Percentiles rank a stretch among this genome's conserved stretches.
phyloP scores from a whole-genome alignment of 2,888 invertebrate genomes.

The Flexamia atlantica region DNA sequence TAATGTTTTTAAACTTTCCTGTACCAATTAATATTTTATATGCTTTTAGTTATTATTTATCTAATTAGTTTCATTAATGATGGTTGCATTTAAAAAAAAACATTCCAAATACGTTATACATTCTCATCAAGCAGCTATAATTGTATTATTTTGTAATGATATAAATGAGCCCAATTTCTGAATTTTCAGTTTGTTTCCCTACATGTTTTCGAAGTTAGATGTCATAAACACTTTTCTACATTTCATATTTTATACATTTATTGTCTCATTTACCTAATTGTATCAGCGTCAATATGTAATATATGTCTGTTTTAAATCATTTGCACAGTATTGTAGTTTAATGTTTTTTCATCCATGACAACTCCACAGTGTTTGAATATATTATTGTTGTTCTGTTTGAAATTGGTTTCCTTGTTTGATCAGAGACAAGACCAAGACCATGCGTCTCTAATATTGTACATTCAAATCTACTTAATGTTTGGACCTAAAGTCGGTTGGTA shows the following conservation, averaged over 20 bases:
- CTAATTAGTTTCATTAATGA: too few relatives aligned
- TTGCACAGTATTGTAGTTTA: neutral
- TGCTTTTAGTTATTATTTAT: too few relatives aligned
- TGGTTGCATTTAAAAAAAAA: neutral
- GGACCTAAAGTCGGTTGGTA: neutral
- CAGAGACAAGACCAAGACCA: conserved; percentile 18
- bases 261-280: too few relatives aligned
- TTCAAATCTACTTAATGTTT: conserved; percentile 19
- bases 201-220: too few relatives aligned
- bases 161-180: neutral
- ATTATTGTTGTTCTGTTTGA: neutral
- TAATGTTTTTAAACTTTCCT: too few relatives aligned
- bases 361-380: neutral
- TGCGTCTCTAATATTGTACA: conserved; percentile 32
- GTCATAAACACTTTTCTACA: too few relatives aligned
- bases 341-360: neutral
- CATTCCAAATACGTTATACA: neutral
- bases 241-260: too few relatives aligned
- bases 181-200: neutral
- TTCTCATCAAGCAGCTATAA: neutral
- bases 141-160: neutral
- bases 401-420: neutral
- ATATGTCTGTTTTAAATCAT: too few relatives aligned
- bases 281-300: too few relatives aligned
- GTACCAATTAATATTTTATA: too few relatives aligned